Conservation (phyloP, 2,888 invertebrate species). For the Microlaimidae sp. region DNA sequence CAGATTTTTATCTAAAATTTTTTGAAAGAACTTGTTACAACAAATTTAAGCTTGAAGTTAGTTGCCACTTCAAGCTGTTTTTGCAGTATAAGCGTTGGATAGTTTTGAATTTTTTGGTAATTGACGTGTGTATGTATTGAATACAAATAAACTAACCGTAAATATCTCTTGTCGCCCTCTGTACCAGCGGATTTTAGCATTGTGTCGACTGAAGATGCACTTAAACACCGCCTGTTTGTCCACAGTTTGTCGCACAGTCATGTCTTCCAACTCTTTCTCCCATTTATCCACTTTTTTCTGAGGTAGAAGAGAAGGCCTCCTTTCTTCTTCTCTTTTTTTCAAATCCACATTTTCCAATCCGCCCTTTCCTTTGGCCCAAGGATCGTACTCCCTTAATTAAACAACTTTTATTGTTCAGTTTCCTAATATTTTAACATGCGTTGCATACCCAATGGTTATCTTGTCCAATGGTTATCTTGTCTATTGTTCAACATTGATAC, state of each 20-base stretch:
- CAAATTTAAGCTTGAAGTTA: too few relatives aligned
- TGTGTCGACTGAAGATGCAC: conserved; percentile 87
- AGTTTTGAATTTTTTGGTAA: too few relatives aligned
- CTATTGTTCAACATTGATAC: too few relatives aligned
- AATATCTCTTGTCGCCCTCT: conserved; percentile 34
- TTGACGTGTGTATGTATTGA: conserved; percentile 1
- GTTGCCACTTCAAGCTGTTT: too few relatives aligned
- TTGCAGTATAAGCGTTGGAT: too few relatives aligned
- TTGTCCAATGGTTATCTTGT: too few relatives aligned
- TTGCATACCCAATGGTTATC: too few relatives aligned
- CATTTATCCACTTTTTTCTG: conserved; percentile 69
- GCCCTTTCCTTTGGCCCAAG: conserved; percentile 15
- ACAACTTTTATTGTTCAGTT: too few relatives aligned
- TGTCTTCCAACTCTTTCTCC: conserved; percentile 81
- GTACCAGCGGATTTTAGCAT: conserved; percentile 43
- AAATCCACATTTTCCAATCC: conserved; percentile 13
- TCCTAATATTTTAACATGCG: too few relatives aligned
- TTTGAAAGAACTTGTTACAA: too few relatives aligned
- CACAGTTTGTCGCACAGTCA: conserved; percentile 81
- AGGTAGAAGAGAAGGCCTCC: conserved; percentile 5
- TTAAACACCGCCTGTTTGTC: conserved; percentile 85
- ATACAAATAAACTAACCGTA: conserved; percentile 22
- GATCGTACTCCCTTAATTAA: too few relatives aligned
- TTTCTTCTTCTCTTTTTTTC: conserved; percentile 16
- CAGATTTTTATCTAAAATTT: too few relatives aligned